Conservation (phyloP, 1,140 invertebrate species). For the Drosophila sturtevanti region DNA sequence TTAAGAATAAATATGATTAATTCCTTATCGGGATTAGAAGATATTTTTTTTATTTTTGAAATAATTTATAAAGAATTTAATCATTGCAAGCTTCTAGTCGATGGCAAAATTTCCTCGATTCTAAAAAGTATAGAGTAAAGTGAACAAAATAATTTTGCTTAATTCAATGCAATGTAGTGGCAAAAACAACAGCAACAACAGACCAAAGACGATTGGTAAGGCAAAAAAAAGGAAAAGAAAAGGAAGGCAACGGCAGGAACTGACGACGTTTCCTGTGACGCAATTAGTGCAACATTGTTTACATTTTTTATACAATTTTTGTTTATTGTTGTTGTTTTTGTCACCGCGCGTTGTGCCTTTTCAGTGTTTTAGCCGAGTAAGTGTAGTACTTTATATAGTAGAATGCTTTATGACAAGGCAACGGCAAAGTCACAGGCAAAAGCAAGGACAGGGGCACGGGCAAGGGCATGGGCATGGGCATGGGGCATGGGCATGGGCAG, state of each 20-base stretch:
- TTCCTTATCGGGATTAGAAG: too few species aligned
- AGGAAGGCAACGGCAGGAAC: slow-evolving; percentile 22
- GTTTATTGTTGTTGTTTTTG: slow-evolving; percentile 8
- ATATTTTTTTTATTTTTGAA: too few species aligned
- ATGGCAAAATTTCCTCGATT: background rate
- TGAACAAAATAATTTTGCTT: slow-evolving; percentile 6
- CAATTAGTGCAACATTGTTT: slow-evolving; percentile 9
- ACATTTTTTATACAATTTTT: slow-evolving; percentile 7
- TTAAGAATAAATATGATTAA: too few species aligned
- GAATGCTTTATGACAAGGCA: background rate
- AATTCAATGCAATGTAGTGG: slow-evolving; percentile 6
- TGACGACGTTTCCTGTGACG: slow-evolving; percentile 60
- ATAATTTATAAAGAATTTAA: too few species aligned
- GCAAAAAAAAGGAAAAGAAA: slow-evolving; percentile 5
- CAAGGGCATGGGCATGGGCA: too few species aligned
- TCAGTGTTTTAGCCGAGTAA: slow-evolving; percentile 1
- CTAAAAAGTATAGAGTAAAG: background rate
- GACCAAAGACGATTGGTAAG: slow-evolving; percentile 18
- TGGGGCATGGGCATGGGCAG: too few species aligned
- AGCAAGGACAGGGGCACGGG: too few species aligned
- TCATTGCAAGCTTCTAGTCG: background rate
- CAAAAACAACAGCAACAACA: slow-evolving; percentile 42
- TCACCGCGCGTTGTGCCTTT: slow-evolving; percentile 4
- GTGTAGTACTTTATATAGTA: background rate
- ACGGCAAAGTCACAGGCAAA: background rate